phyloP scores from a whole-genome alignment of 64 coral and sea anemone species.

The Anthopleura sola region DNA sequence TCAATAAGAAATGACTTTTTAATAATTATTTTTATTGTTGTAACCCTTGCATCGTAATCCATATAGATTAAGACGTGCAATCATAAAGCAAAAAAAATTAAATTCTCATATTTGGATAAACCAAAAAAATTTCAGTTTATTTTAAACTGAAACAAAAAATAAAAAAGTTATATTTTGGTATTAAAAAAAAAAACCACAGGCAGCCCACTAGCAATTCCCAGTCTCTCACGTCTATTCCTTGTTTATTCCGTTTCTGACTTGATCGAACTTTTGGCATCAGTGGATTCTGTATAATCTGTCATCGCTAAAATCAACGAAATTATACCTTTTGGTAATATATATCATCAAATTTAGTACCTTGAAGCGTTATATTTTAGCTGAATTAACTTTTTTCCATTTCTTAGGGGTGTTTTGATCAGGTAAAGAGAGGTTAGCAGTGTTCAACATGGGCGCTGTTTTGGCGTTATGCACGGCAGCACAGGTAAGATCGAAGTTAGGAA shows the following conservation, averaged over 20 bases:
- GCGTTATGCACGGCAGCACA: slow-evolving; percentile 23
- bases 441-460: slow-evolving; percentile 17
- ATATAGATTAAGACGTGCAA: no score
- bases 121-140: no score
- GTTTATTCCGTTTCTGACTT: neutral
- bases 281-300: neutral
- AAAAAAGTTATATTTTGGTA: no score
- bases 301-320: neutral
- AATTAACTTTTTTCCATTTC: neutral
- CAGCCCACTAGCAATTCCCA: neutral
- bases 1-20: no score
- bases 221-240: neutral
- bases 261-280: neutral
- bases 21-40: no score
- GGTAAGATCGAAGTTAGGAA: neutral
- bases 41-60: no score
- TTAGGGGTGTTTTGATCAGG: neutral
- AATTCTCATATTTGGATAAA: no score
- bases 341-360: neutral
- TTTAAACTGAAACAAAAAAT: no score
- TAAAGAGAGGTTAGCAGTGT: neutral
- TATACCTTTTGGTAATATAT: neutral
- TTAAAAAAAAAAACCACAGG: neutral
- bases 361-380: neutral
- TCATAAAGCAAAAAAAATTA: no score